Evolutionary conservation across 2,797 vertebrate genomes (phyloP), one percentile per base, ranked within the genome.

Genomic region (Benthosema pterotum): DNA sequence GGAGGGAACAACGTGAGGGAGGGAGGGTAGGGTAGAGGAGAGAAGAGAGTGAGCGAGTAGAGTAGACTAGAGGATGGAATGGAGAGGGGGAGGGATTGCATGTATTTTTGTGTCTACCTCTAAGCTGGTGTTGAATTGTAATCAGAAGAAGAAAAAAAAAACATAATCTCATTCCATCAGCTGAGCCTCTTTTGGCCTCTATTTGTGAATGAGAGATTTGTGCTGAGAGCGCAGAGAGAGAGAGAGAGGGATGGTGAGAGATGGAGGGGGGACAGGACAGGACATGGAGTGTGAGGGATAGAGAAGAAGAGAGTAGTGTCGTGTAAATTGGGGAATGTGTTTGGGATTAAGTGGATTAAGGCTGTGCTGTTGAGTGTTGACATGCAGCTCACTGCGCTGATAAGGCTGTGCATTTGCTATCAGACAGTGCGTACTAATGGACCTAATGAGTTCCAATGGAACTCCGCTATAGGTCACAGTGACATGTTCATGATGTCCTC

Each of bases 201-300:
- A 83, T 92, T 89, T 91, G 87, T 91, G 86, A 91, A 90, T 84
- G 86, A 88, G 78, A 91, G 90, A 91, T 89, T 90, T 87, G 63
- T 74, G 71, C 25, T n/a, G 61, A 48, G 52, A 49, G 77, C 74
- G 64, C 22, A 22, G 51, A 14, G 8, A 42, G 8, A 17, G 52
- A 61, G 22, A 11, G 14, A 38, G 8, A 9, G 8, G 25, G 5
- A 49, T 18, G 63, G 11, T 51, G 14, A 46, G 14, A 25, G 42
- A 38, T 38, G 69, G 71, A 61, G 68, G 12, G 38, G 42, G 16
- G 63, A 55, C 51, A 42, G 53, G 53, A 59, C 18, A 57, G 57
- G 11, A 22, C 42, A 60, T 7, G 70, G 51, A 38, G 17, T 52
- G 14, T 43, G 50, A 56, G 74, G 46, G 73, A 82, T 75, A 67